These are phyloP conservation scores for Condylura cristata DNA, from an alignment of 2,113 vertebrate genomes.

Conservation along the genomic window DNA sequence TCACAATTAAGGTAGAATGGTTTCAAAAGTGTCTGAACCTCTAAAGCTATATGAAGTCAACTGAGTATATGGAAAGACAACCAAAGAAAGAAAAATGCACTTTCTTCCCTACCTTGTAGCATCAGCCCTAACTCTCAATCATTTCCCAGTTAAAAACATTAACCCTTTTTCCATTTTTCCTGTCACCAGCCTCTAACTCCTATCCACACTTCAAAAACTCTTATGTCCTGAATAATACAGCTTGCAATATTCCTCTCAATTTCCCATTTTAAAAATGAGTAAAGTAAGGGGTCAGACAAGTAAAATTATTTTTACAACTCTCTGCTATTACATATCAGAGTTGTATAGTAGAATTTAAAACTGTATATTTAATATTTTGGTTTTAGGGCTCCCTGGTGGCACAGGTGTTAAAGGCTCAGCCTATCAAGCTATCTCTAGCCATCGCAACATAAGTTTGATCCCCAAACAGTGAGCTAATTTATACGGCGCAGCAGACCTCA, in stretches of 20 bases:
- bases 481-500: no score
- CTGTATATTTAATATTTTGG: background rate
- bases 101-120: background rate
- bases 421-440: no score
- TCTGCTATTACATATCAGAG: background rate
- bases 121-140: conserved; percentile 2
- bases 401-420: no score
- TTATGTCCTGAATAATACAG: background rate
- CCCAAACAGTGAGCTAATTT: no score
- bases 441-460: no score
- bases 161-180: conserved; percentile 18
- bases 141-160: background rate
- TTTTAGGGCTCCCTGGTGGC: background rate
- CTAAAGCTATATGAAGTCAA: background rate
- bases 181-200: background rate
- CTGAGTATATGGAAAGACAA: background rate
- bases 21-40: background rate
- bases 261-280: background rate
- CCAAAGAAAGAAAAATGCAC: background rate
- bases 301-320: background rate
- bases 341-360: background rate
- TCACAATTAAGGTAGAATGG: background rate
- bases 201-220: background rate
- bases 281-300: background rate
- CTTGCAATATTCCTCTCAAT: background rate